Conservation (phyloP, 2,797 vertebrate species). For the Onychomys arenicola region DNA sequence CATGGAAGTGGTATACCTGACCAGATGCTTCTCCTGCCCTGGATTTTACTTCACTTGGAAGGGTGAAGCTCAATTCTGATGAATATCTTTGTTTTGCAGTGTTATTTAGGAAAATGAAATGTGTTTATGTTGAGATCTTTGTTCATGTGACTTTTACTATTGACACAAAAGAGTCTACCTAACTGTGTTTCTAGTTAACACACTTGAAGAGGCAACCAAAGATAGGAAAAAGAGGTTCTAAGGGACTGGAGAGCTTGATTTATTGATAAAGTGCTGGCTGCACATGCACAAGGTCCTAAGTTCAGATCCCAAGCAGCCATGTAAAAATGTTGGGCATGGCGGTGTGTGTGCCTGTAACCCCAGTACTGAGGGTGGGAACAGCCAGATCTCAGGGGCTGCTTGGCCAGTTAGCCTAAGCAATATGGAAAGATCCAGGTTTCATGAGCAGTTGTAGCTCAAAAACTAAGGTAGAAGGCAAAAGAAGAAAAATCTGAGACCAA, state of each 20-base stretch:
- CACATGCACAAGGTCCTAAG: not conserved
- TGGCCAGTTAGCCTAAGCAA: not conserved
- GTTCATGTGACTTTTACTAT: not conserved
- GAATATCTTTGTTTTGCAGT: not conserved
- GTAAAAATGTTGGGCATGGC: not conserved
- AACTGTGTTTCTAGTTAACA: not conserved
- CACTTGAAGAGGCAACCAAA: not conserved
- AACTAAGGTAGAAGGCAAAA: not conserved
- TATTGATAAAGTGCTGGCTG: not conserved
- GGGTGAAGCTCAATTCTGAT: not conserved
- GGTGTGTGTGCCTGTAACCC: not conserved
- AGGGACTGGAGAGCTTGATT: not conserved
- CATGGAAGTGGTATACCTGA: not conserved
- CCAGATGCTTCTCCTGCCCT: too few relatives aligned
- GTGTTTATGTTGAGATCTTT: not conserved
- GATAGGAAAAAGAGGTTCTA: not conserved
- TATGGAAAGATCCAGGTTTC: not conserved
- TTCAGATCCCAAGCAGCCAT: not conserved
- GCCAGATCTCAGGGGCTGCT: not conserved
- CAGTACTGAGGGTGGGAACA: not conserved
- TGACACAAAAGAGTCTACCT: not conserved
- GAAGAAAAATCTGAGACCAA: not conserved
- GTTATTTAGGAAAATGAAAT: not conserved
- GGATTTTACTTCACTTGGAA: not conserved
- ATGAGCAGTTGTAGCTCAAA: not conserved